Percentiles rank a stretch among this genome's conserved stretches.
These are phyloP conservation scores for Planococcus citri DNA, from an alignment of 1,140 invertebrate genomes.

Conservation along the genomic window DNA sequence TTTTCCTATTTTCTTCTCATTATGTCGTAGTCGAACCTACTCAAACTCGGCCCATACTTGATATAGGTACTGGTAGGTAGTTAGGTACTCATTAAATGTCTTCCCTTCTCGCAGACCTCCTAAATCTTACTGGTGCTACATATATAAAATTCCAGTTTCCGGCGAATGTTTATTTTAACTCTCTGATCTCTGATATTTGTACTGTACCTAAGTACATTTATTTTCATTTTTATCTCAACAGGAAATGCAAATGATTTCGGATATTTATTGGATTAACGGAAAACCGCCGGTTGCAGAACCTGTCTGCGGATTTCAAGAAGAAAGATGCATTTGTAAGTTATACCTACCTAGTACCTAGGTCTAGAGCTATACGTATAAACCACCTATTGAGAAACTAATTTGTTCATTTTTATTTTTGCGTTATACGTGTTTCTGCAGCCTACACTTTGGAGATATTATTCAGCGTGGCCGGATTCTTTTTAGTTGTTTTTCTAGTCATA, in stretches of 20 bases:
- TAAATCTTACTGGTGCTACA: too few relatives aligned
- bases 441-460: constrained; percentile 64
- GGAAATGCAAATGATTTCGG: constrained; percentile 20
- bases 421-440: constrained; percentile 39
- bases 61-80: too few relatives aligned
- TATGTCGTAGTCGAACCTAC: too few relatives aligned
- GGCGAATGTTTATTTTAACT: too few relatives aligned
- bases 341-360: neutral
- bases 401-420: neutral
- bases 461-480: constrained; percentile 53
- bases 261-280: constrained; percentile 60
- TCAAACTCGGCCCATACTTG: too few relatives aligned
- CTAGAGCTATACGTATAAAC: neutral
- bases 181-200: too few relatives aligned
- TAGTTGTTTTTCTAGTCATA: constrained; percentile 54
- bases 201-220: too few relatives aligned
- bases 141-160: too few relatives aligned
- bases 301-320: constrained; percentile 76
- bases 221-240: neutral
- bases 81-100: too few relatives aligned
- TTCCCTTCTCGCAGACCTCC: too few relatives aligned
- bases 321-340: constrained; percentile 67
- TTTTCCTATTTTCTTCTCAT: too few relatives aligned
- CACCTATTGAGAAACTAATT: too few relatives aligned
- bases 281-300: constrained; percentile 81